Evolutionary conservation across 2,797 vertebrate genomes (phyloP), one percentile per base, ranked within the genome.

Genomic region (Microtus agrestis): DNA sequence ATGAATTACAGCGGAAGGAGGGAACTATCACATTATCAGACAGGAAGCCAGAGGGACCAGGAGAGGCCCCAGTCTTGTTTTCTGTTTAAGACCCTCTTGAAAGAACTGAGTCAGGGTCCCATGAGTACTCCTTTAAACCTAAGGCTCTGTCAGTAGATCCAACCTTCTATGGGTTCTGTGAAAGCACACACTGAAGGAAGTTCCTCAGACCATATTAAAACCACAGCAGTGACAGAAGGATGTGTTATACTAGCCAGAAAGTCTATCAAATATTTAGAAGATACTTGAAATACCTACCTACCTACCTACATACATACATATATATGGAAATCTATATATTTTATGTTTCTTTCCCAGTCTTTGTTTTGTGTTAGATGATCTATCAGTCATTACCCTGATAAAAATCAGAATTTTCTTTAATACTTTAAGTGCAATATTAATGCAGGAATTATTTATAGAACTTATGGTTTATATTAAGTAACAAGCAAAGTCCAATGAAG

Each of bases 401-500:
- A 91, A 65, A 91, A 43, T 59, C 56, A 65, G 27, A 81, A 93
- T 85, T 93, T 23, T 97, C 17, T 67, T 46, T 34, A n/a, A 0
- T 79, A 76, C 67, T 79, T 61, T 65, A 81, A 89, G 48, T 92
- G 87, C 82, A 19, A 54, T 59, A 34, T 87, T 77, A 91, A 46
- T 25, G 21, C 12, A 69, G 37, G 48, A 21, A 67, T 46, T 87
- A 29, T 51, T 93, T 65, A 10, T n/a, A 67, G 37, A 78, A 63
- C 59, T 87, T 81, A 29, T 10, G 27, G 25, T 3, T 17, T 63
- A 19, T 1, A 23, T 95, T 87, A 76, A 79, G 71, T 11, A 79
- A 63, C 67, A 81, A 29, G 2, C 9, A 48, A 78, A 63, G 17
- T 27, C 27, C 65, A 77, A 11, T 25, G 69, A 95, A 48, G 21